phyloP scores from a whole-genome alignment of 2,888 invertebrate species.

The Polydrusus cervinus region DNA sequence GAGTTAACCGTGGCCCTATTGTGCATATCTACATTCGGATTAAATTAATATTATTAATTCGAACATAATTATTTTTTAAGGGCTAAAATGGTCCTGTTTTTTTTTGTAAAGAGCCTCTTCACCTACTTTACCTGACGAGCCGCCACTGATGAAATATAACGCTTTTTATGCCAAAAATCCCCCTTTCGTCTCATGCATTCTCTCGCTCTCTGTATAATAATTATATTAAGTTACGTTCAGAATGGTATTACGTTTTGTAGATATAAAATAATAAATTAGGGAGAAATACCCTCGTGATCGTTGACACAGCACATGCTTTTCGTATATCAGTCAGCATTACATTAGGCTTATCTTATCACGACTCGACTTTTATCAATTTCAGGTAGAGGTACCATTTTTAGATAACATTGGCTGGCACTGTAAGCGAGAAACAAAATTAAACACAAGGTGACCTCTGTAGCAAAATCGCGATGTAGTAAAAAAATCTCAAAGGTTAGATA shows the following conservation, averaged over 20 bases:
- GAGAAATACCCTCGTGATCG: slow-evolving; percentile 18
- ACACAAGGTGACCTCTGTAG: slow-evolving; percentile 9
- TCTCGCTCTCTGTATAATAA: too few species aligned
- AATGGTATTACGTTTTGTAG: not conserved
- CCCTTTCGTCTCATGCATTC: too few species aligned
- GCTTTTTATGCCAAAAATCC: too few species aligned
- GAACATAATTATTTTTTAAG: too few species aligned
- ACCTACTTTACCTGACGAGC: too few species aligned
- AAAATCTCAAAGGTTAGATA: slow-evolving; percentile 2
- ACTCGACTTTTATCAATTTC: slow-evolving; percentile 16
- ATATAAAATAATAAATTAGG: slow-evolving; percentile 11
- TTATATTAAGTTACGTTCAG: too few species aligned
- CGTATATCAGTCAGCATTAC: slow-evolving; percentile 23
- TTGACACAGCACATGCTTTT: slow-evolving; percentile 14
- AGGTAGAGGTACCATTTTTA: slow-evolving; percentile 14
- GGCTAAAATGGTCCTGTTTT: too few species aligned
- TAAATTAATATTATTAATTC: too few species aligned
- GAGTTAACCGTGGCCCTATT: too few species aligned
- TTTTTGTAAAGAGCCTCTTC: too few species aligned
- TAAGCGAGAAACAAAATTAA: slow-evolving; percentile 4
- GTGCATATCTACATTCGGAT: too few species aligned
- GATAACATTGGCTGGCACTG: slow-evolving; percentile 19
- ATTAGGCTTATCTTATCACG: slow-evolving; percentile 18
- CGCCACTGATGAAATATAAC: too few species aligned
- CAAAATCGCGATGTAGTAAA: slow-evolving; percentile 3